Conservation (phyloP, 1,140 invertebrate genomes). For the Whitmania pigra region DNA sequence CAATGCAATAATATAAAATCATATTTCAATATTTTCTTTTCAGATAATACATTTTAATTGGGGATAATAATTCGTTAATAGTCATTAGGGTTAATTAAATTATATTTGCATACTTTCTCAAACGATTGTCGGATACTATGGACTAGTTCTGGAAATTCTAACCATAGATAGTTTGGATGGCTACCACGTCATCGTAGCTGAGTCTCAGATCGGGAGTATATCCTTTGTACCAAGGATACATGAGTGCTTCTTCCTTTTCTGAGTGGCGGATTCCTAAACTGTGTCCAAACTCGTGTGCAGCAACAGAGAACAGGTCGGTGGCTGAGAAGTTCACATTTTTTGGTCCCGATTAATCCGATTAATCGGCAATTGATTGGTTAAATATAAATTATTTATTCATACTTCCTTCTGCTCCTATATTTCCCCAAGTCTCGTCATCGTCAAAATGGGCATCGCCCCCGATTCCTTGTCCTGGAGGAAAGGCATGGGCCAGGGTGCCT, state of each 20-base stretch:
- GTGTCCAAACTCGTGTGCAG: slow-evolving; percentile 86
- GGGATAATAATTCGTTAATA: too few species aligned
- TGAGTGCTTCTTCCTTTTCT: slow-evolving; percentile 66
- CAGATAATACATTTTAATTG: too few species aligned
- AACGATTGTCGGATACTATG: too few species aligned
- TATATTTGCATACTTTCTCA: too few species aligned
- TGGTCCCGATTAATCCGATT: too few species aligned
- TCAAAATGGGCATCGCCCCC: slow-evolving; percentile 81
- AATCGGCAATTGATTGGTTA: too few species aligned
- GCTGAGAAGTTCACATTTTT: slow-evolving; percentile 30
- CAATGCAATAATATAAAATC: too few species aligned
- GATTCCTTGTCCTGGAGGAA: slow-evolving; percentile 56
- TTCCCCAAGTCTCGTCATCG: slow-evolving; percentile 60
- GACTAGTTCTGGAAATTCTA: not conserved
- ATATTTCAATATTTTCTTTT: too few species aligned
- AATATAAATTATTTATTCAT: not conserved
- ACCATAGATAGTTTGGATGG: slow-evolving; percentile 54
- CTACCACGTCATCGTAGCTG: slow-evolving; percentile 72
- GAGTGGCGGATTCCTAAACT: slow-evolving; percentile 81
- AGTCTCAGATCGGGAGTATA: slow-evolving; percentile 65
- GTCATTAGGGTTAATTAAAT: too few species aligned
- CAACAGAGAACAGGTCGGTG: slow-evolving; percentile 65
- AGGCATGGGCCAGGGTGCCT: slow-evolving; percentile 68
- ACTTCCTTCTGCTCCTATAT: slow-evolving; percentile 28
- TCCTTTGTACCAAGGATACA: slow-evolving; percentile 89